Evolutionary conservation across 1,140 invertebrate species (phyloP).

Genomic region (Solenopsis invicta): DNA sequence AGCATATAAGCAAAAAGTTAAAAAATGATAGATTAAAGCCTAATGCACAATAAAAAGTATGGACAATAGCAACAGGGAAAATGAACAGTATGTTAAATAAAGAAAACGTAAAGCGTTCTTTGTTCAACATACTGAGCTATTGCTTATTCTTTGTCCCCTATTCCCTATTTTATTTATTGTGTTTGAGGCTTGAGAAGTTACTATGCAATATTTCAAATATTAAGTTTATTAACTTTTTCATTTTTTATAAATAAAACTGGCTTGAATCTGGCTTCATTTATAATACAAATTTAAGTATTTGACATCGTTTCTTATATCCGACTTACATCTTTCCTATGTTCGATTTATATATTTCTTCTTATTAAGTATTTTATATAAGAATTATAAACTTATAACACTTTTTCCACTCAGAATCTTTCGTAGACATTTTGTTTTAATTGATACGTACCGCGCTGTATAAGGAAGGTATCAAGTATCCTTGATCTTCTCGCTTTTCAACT

Average conservation of each 20-base stretch:
- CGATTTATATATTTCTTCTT: not conserved
- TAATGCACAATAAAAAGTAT: too few species aligned
- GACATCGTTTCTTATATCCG: not conserved
- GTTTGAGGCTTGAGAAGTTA: not conserved
- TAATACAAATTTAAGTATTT: not conserved
- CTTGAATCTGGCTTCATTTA: not conserved
- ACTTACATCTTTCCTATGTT: not conserved
- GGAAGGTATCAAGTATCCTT: conserved; percentile 54
- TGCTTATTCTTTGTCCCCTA: too few species aligned
- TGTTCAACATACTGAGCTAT: too few species aligned
- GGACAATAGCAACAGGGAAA: too few species aligned
- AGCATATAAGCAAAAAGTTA: conserved; percentile 7
- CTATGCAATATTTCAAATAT: not conserved
- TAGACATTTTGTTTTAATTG: conserved; percentile 49
- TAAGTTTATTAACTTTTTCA: not conserved
- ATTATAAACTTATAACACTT: conserved; percentile 3
- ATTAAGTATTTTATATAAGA: not conserved
- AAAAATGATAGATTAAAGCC: not conserved
- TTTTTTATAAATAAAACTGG: not conserved
- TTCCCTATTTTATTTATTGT: too few species aligned
- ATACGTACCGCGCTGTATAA: conserved; percentile 33
- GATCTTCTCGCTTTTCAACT: conserved; percentile 61
- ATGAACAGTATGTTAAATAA: too few species aligned
- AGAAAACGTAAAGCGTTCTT: too few species aligned
- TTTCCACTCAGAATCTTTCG: not conserved